Evolutionary conservation across 2,888 invertebrate genomes (phyloP), one percentile per base, ranked within the genome.

Genomic region (Cyclophora punctaria): DNA sequence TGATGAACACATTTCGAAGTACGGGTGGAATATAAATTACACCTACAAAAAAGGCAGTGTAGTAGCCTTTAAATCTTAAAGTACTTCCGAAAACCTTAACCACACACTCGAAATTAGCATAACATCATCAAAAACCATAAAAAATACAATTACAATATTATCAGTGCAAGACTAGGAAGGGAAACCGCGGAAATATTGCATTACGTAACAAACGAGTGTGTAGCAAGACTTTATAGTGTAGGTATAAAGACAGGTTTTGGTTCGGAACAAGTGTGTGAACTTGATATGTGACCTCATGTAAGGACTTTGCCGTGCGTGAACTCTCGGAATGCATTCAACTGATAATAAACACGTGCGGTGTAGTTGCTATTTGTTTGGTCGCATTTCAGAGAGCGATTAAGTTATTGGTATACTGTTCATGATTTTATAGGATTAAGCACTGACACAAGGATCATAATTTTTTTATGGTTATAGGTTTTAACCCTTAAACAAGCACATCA

Each of bases 211-310:
- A 44, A 44, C 44, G 33, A 34, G 44, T 44, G 4, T 44, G 4
- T 37, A 34, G 4, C 7, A 44, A 20, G 20, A 20, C 20, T 20
- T 20, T 20, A 20, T 20, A 20, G 33, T 44, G 46, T 49, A 45
- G 48, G 65, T 67, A 66, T 67, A 63, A 63, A 61, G 56, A 57
- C 76, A 65, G 75, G 78, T 79, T 78, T 66, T 67, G 66, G 69
- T 68, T 67, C 68, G 67, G 71, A 74, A 73, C 74, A 70, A 72
- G 79, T 72, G 73, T 71, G 69, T 83, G 84, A 84, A 83, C 84
- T 84, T 84, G 83, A 77, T 77, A 69, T 78, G 78, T 84, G 84
- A 83, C 84, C 84, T 83, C 78, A 66, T 60, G 51, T 60, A 66
- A 72, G 77, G 78, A 69, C 70, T 67, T 70, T 57, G 59, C 65